A percentile compares a stretch with the other conserved stretches of the same genome.
phyloP scores from a whole-genome alignment of 2,113 vertebrate species.

The Hyla sarda region DNA sequence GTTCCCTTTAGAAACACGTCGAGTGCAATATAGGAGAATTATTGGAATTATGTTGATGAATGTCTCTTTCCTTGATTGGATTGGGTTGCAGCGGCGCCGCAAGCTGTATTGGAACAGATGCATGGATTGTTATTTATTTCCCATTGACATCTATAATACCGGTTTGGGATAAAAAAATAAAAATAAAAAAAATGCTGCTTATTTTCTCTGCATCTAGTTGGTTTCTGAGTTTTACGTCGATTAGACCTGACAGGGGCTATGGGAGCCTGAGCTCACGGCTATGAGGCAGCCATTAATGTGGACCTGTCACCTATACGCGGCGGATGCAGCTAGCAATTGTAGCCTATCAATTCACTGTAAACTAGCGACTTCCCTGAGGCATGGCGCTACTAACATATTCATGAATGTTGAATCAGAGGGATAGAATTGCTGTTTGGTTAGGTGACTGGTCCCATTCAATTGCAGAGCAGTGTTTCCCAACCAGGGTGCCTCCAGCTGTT shows the following conservation, averaged over 20 bases:
- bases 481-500: too few species aligned
- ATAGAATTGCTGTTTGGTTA: not conserved
- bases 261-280: not conserved
- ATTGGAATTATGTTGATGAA: not conserved
- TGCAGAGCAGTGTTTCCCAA: too few species aligned
- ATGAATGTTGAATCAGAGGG: not conserved
- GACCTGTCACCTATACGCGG: constrained; percentile 1
- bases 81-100: not conserved
- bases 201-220: not conserved
- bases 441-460: not conserved
- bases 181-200: not conserved
- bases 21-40: not conserved
- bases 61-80: not conserved
- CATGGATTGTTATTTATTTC: not conserved
- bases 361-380: constrained; percentile 1
- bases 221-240: too few species aligned
- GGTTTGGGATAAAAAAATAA: too few species aligned
- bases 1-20: too few species aligned
- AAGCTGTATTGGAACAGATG: not conserved
- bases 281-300: not conserved
- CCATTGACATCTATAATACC: not conserved
- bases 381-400: not conserved
- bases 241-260: not conserved
- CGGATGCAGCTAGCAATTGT: not conserved
- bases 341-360: not conserved